These are phyloP conservation scores for Riparia riparia DNA, from an alignment of 2,113 vertebrate species.

Conservation along the genomic window DNA sequence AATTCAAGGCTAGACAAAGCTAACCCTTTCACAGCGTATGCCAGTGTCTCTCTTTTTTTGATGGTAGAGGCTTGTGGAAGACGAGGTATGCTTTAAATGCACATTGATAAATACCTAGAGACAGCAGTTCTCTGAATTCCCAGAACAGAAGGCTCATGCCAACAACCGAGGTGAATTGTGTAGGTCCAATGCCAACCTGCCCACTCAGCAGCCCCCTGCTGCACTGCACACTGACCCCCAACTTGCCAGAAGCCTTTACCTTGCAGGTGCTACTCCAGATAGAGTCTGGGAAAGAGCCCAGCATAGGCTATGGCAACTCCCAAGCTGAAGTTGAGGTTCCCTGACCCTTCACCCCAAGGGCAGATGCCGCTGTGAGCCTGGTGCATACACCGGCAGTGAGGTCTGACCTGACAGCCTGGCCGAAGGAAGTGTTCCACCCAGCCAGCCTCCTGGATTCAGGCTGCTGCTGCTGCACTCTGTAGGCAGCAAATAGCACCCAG, in stretches of 20 bases:
- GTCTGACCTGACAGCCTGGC: not conserved
- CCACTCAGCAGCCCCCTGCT: not conserved
- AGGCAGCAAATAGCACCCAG: not conserved
- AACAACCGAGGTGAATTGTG: not conserved
- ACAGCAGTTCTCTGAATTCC: not conserved
- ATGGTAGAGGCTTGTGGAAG: not conserved
- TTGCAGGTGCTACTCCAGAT: not conserved
- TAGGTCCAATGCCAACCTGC: rapidly evolving
- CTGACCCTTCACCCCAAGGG: rapidly evolving
- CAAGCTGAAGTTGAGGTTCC: not conserved
- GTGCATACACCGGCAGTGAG: rapidly evolving
- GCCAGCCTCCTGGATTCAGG: rapidly evolving
- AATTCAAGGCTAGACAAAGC: not conserved
- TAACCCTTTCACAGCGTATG: not conserved
- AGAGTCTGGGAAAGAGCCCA: not conserved
- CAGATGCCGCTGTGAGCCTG: not conserved
- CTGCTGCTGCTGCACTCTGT: rapidly evolving
- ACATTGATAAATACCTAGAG: not conserved
- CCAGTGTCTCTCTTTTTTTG: not conserved
- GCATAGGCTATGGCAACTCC: not conserved
- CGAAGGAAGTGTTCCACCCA: rapidly evolving
- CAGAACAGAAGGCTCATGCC: not conserved
- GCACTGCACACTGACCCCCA: not conserved
- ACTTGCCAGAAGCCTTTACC: rapidly evolving
- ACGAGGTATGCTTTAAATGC: not conserved